These are phyloP conservation scores for Gandaritis pyraliata DNA, from an alignment of 2,888 invertebrate genomes.

Conservation along the genomic window DNA sequence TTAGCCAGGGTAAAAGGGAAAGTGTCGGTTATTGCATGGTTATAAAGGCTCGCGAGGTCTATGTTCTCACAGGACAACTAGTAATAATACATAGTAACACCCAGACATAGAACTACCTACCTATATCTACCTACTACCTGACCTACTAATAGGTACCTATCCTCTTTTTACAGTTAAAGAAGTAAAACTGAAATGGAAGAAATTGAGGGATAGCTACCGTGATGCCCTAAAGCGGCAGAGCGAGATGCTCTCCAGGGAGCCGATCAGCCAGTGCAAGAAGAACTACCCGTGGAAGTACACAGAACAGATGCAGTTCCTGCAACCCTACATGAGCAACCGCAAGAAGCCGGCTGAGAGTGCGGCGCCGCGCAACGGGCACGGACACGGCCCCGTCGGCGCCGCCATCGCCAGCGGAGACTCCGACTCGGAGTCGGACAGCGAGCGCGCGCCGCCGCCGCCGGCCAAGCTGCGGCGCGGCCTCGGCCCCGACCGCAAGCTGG, in stretches of 20 bases:
- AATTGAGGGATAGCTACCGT: conserved; percentile 77
- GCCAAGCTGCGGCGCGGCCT: conserved; percentile 20
- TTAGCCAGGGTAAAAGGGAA: too few species aligned
- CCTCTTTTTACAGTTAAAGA: conserved; percentile 69
- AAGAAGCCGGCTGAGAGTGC: conserved; percentile 62
- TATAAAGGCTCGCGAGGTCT: too few species aligned
- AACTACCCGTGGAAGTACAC: conserved; percentile 76
- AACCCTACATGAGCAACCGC: conserved; percentile 76
- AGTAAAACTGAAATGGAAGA: conserved; percentile 78
- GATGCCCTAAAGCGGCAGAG: conserved; percentile 76
- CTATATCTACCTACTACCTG: too few species aligned
- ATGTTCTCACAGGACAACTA: too few species aligned
- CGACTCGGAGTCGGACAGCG: conserved; percentile 48
- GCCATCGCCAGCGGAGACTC: conserved; percentile 25
- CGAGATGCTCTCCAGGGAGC: conserved; percentile 68
- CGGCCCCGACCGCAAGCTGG: conserved; percentile 11
- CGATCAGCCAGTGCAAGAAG: conserved; percentile 57
- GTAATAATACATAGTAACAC: too few species aligned
- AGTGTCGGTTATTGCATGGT: too few species aligned
- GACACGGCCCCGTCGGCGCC: conserved; percentile 46
- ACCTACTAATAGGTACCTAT: not conserved
- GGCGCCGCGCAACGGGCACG: conserved; percentile 36
- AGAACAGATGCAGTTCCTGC: conserved; percentile 75
- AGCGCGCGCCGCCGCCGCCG: conserved; percentile 18
- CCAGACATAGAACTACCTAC: too few species aligned